Conservation (phyloP, 2,113 vertebrate genomes). For the Elephantulus edwardii region DNA sequence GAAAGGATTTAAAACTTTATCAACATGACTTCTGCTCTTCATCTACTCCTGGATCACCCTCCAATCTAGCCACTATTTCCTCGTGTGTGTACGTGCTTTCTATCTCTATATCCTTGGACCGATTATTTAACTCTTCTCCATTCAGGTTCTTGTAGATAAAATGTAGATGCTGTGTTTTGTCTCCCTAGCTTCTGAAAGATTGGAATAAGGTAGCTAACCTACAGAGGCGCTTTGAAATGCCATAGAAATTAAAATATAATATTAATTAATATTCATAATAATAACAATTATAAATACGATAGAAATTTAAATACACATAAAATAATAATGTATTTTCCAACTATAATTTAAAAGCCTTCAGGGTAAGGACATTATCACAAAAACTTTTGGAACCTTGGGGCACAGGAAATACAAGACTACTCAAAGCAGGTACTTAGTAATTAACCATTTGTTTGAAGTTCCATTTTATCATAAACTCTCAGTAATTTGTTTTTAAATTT, state of each 20-base stretch:
- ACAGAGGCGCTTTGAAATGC: not conserved
- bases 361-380: not conserved
- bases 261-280: conserved; percentile 35
- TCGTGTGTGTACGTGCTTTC: not conserved
- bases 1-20: not conserved
- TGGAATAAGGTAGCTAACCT: not conserved
- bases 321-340: conserved; percentile 27
- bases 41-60: not conserved
- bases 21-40: not conserved
- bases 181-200: not conserved
- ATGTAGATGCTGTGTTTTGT: not conserved
- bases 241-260: conserved; percentile 4
- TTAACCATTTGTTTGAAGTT: not conserved
- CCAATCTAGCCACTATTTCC: not conserved
- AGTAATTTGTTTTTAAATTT: not conserved
- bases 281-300: conserved; percentile 35
- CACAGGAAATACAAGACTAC: not conserved
- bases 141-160: not conserved
- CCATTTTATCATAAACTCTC: not conserved
- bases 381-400: not conserved
- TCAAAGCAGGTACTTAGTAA: not conserved
- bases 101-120: not conserved
- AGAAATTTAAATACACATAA: conserved; percentile 26
- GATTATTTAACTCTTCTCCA: not conserved
- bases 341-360: not conserved